These are phyloP conservation scores for Emys orbicularis DNA, from an alignment of 2,797 vertebrate genomes.

Conservation along the genomic window DNA sequence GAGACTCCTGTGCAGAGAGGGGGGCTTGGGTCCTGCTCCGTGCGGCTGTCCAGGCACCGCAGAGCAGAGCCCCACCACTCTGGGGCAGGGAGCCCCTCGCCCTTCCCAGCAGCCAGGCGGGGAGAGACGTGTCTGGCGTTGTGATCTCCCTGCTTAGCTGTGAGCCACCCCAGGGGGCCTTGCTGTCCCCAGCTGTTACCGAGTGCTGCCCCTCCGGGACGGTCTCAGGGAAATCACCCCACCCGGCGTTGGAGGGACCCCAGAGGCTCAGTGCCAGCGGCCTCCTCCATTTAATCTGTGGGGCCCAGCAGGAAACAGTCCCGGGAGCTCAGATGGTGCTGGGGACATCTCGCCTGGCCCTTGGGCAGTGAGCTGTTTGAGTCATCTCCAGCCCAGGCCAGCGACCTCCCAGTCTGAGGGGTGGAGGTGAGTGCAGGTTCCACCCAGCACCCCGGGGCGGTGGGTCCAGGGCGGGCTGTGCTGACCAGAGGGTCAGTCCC, in stretches of 20 bases:
- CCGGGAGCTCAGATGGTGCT: too few species aligned
- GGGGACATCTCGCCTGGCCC: not conserved
- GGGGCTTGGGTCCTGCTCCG: too few species aligned
- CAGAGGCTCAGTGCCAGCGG: not conserved
- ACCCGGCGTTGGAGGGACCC: rapidly evolving
- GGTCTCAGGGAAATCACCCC: not conserved
- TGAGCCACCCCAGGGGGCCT: not conserved
- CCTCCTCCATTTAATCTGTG: too few species aligned
- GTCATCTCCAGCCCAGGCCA: too few species aligned
- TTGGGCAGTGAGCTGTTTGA: not conserved
- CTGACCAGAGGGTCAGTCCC: not conserved
- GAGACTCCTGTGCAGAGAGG: not conserved
- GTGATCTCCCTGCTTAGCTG: not conserved
- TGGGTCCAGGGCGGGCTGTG: not conserved
- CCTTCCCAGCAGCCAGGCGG: not conserved
- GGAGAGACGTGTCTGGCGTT: not conserved
- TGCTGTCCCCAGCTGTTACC: not conserved
- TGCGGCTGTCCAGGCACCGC: not conserved
- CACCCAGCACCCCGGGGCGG: too few species aligned
- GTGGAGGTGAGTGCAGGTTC: not conserved
- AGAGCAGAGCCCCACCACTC: not conserved
- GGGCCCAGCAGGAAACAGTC: too few species aligned
- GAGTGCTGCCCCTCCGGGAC: not conserved
- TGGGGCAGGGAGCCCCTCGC: not conserved
- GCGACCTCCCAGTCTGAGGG: too few species aligned